phyloP scores from a whole-genome alignment of 2,888 invertebrate genomes.

The Malacosoma neustria region DNA sequence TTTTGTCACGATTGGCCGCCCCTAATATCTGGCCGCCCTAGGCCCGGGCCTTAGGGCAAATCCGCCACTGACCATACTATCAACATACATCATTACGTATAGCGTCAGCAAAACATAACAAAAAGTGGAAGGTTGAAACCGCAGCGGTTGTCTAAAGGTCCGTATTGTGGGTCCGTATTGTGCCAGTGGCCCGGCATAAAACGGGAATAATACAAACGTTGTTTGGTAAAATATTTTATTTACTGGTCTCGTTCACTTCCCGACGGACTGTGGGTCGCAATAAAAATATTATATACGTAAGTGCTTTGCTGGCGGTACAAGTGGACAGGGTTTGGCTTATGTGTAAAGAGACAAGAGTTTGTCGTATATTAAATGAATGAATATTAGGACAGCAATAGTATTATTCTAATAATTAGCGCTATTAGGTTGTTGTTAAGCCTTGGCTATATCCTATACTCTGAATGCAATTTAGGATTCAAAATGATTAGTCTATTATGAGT shows the following conservation, averaged over 20 bases:
- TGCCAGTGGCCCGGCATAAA: conserved; percentile 24
- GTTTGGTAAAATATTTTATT: conserved; percentile 58
- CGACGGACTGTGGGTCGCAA: conserved; percentile 36
- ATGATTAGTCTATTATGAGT: no score
- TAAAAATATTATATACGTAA: conserved; percentile 62
- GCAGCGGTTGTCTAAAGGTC: background rate
- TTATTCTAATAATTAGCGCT: no score
- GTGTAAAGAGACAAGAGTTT: background rate
- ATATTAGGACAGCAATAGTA: no score
- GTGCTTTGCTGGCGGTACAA: conserved; percentile 18
- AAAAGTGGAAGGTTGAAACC: background rate
- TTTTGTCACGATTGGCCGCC: no score
- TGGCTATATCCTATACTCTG: no score
- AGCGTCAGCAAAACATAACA: background rate
- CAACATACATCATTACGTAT: background rate
- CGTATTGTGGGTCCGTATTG: conserved; percentile 4
- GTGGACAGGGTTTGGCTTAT: conserved; percentile 4
- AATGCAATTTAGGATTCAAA: no score
- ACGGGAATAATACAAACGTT: conserved; percentile 40
- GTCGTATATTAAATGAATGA: no score
- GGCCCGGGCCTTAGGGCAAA: no score
- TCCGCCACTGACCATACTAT: no score
- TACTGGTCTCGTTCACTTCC: conserved; percentile 49
- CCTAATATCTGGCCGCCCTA: no score
- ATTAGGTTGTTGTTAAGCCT: no score